Evolutionary conservation across 2,888 invertebrate genomes (phyloP).

Genomic region (Podabrus alpinus): DNA sequence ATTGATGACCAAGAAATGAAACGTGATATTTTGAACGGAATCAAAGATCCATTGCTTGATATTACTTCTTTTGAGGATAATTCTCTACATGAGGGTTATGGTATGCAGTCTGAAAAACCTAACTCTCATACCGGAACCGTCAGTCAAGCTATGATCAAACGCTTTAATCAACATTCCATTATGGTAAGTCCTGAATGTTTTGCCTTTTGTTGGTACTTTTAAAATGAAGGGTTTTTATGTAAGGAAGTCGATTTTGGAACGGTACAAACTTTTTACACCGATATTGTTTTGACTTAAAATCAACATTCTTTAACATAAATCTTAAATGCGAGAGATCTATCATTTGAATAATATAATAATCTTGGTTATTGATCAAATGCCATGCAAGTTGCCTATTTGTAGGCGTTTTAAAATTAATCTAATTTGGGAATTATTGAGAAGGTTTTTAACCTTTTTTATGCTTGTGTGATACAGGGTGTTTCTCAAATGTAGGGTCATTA

Average conservation of each 20-base stretch:
- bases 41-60: slow-evolving; percentile 82
- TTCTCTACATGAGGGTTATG: slow-evolving; percentile 69
- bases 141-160: slow-evolving; percentile 90
- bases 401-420: too few relatives aligned
- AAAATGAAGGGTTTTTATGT: not conserved
- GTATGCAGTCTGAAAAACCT: slow-evolving; percentile 57
- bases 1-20: slow-evolving; percentile 85
- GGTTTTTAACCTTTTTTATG: too few relatives aligned
- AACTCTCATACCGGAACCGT: slow-evolving; percentile 63
- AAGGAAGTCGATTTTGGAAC: not conserved
- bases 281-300: too few relatives aligned
- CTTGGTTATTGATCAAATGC: too few relatives aligned
- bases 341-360: too few relatives aligned
- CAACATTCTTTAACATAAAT: too few relatives aligned
- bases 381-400: too few relatives aligned
- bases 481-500: too few relatives aligned
- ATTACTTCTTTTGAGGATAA: slow-evolving; percentile 80
- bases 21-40: slow-evolving; percentile 76
- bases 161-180: slow-evolving; percentile 97
- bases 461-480: too few relatives aligned
- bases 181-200: slow-evolving; percentile 67
- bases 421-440: too few relatives aligned
- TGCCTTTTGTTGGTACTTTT: not conserved
- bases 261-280: not conserved
- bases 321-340: too few relatives aligned